Conservation (phyloP, 2,113 vertebrate species). For the Aptenodytes patagonicus region DNA sequence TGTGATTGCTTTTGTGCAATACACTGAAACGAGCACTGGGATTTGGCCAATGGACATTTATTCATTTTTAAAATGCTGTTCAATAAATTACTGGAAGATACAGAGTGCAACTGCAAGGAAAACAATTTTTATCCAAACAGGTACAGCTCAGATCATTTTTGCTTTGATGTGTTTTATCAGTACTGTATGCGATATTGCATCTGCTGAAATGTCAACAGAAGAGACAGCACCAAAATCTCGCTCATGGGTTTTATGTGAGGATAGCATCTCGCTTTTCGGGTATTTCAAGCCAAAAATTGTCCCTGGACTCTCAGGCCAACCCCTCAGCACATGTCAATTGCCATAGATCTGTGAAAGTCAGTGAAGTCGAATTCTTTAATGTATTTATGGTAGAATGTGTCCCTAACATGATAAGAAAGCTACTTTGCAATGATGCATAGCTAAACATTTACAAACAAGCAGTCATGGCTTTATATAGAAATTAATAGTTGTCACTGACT, state of each 20-base stretch:
- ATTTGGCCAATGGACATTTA: constrained; percentile 30
- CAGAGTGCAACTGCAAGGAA: neutral
- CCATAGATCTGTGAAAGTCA: neutral
- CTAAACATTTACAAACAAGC: constrained; percentile 31
- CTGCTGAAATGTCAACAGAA: constrained; percentile 9
- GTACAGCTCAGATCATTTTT: neutral
- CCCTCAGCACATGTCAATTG: neutral
- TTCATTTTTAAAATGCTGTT: neutral
- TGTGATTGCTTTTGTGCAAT: constrained; percentile 86
- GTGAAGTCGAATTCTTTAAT: neutral
- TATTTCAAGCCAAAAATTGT: neutral
- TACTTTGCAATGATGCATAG: neutral
- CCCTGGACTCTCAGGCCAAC: neutral
- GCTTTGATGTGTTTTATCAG: neutral
- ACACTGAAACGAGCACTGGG: constrained; percentile 73
- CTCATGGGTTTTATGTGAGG: neutral
- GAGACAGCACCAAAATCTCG: neutral
- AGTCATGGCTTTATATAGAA: constrained; percentile 4
- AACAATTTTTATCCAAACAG: constrained; percentile 6
- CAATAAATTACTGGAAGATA: constrained; percentile 5
- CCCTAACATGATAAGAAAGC: neutral
- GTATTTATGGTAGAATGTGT: neutral
- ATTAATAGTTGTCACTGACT: constrained; percentile 9
- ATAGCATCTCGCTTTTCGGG: neutral
- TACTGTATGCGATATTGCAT: neutral